Conservation (phyloP, 1,140 invertebrate genomes). For the Lordiphosa mommai region DNA sequence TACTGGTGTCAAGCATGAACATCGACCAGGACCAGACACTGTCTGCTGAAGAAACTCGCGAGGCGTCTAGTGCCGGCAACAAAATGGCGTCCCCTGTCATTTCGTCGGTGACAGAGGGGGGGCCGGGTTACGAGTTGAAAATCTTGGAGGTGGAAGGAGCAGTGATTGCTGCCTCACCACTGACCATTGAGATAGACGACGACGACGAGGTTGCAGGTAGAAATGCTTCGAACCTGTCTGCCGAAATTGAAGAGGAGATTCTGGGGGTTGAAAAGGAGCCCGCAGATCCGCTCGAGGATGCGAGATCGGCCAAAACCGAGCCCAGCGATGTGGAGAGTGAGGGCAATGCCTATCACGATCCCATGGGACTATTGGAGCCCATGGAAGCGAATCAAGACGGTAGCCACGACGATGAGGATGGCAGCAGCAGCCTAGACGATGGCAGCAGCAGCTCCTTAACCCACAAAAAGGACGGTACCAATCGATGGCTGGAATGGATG, state of each 20-base stretch:
- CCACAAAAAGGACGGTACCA: not conserved
- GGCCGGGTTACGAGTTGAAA: conserved; percentile 35
- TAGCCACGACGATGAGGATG: conserved; percentile 34
- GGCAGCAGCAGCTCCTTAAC: conserved; percentile 6
- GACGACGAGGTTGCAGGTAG: conserved; percentile 13
- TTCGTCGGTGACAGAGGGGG: not conserved
- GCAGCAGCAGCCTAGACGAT: conserved; percentile 40
- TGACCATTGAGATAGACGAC: conserved; percentile 39
- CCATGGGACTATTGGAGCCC: conserved; percentile 51
- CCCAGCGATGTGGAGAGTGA: conserved; percentile 38
- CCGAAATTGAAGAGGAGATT: conserved; percentile 15
- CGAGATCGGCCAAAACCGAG: conserved; percentile 35
- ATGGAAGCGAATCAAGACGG: conserved; percentile 27
- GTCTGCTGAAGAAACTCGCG: not conserved
- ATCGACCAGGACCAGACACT: conserved; percentile 2
- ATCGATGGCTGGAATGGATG: conserved; percentile 54
- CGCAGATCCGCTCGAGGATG: conserved; percentile 22
- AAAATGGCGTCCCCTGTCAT: conserved; percentile 56
- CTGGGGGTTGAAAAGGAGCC: conserved; percentile 2
- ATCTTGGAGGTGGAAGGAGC: conserved; percentile 62
- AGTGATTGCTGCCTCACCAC: not conserved
- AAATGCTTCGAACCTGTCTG: not conserved
- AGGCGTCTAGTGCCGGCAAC: conserved; percentile 22
- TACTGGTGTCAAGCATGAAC: not conserved
- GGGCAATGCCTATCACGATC: conserved; percentile 38